Conservation (phyloP, 1,140 invertebrate species). For the Dendroctonus ponderosae region DNA sequence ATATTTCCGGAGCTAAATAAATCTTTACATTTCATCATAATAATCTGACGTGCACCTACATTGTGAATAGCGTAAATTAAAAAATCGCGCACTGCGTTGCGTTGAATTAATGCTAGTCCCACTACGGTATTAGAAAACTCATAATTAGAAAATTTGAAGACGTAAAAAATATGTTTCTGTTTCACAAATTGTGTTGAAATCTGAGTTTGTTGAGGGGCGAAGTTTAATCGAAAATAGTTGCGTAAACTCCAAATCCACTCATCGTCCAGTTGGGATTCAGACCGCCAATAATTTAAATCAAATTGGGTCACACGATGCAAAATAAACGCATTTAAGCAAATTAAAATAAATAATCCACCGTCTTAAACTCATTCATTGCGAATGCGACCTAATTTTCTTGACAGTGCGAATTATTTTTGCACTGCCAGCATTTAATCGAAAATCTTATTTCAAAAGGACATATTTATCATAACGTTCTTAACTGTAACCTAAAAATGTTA, state of each 20-base stretch:
- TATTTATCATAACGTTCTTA: constrained; percentile 14
- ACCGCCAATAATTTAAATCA: constrained; percentile 15
- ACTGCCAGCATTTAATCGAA: constrained; percentile 9
- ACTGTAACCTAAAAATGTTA: constrained; percentile 5
- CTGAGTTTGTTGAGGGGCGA: no score
- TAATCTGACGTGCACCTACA: no score
- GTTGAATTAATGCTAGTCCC: no score
- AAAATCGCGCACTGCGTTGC: no score
- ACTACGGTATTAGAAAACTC: no score
- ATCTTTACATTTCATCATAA: constrained; percentile 15
- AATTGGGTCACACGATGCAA: constrained; percentile 28
- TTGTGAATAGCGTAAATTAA: no score
- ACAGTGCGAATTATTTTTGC: constrained; percentile 21
- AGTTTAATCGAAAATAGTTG: not conserved
- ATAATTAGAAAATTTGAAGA: no score
- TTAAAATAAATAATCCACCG: constrained; percentile 28
- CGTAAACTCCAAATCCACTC: not conserved
- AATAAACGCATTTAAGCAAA: constrained; percentile 30
- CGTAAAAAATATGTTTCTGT: no score
- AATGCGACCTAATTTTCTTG: constrained; percentile 24
- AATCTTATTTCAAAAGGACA: constrained; percentile 19
- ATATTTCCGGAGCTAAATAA: constrained; percentile 24
- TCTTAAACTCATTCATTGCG: constrained; percentile 23
- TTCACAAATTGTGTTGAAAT: no score
- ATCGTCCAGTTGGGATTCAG: constrained; percentile 1